These are phyloP conservation scores for Heteronetta atricapilla DNA, from an alignment of 2,113 vertebrate species.

Conservation along the genomic window DNA sequence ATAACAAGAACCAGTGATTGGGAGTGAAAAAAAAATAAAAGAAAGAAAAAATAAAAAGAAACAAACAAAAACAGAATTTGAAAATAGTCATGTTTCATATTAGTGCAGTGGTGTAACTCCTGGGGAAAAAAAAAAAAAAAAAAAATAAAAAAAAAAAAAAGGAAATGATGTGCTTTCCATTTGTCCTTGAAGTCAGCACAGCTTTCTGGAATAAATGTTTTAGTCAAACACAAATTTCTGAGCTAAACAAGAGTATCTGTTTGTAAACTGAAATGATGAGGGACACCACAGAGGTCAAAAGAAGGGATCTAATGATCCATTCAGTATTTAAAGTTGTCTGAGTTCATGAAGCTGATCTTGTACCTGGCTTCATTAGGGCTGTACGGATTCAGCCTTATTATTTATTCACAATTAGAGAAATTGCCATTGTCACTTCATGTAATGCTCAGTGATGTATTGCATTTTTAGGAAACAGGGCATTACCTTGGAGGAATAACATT, in stretches of 20 bases:
- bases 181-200: neutral
- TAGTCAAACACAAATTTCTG: neutral
- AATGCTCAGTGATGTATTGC: neutral
- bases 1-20: neutral
- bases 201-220: neutral
- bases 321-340: neutral
- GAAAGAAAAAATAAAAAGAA: neutral
- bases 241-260: neutral
- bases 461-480: neutral
- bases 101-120: rapidly evolving
- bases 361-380: neutral
- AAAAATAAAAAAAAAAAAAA: too few relatives aligned
- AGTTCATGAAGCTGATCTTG: neutral
- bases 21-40: neutral
- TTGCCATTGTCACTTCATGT: neutral
- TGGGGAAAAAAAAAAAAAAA: too few relatives aligned
- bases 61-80: neutral
- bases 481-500: neutral
- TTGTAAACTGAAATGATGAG: neutral
- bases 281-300: neutral
- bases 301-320: neutral
- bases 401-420: neutral
- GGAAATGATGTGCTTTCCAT: neutral
- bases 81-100: rapidly evolving
- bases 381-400: neutral